Base-by-base conservation (phyloP, 2,888 invertebrate genomes). In the Nymphalis polychloros region DNA sequence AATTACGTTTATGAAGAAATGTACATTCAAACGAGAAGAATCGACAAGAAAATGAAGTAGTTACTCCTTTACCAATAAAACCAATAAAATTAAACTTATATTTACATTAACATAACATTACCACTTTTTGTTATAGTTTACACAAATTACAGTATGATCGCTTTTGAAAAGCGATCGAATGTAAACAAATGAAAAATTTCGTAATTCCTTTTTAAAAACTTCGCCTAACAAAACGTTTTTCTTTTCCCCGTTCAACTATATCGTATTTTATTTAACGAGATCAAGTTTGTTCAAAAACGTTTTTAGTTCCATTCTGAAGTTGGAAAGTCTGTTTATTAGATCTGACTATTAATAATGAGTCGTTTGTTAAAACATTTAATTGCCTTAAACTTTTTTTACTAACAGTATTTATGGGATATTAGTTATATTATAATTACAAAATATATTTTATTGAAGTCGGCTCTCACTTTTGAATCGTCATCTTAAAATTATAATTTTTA, bases 241-340 rank as follows among this genome's bases (percentile, higher is more conserved):
- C 68, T 62, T 62, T 48, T 48, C 57, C 65, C 60, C 65, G 63
- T 64, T 72, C 49, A 68, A 72, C 68, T 62, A 64, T 66, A 71
- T 68, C 63, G 63, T 61, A 66, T 71, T 65, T 63, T 64, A 68
- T 65, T 68, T 66, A 72, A 68, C 61, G 63, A 70, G 63, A 68
- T 70, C 62, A 53, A 70, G 62, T 70, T 62, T 19, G 66, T 70
- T 68, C 47, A 20, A 23, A 17, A 59, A 53, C 49, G 62, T 59
- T 69, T 63, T 41, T 60, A 20, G 41, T 49, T 41, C 57, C 49
- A 55, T 65, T 55, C 49, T 49, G 48, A 72, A 48, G 60, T 69
- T 55, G 17, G n/a, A 27, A 20, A 8, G 20, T 53, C 53, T 27
- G 35, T 31, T 1, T 5, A 55, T 13, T 55, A 55, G 17, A 8